Evolutionary conservation across 2,113 vertebrate genomes (phyloP).

Genomic region (Barbus barbus): DNA sequence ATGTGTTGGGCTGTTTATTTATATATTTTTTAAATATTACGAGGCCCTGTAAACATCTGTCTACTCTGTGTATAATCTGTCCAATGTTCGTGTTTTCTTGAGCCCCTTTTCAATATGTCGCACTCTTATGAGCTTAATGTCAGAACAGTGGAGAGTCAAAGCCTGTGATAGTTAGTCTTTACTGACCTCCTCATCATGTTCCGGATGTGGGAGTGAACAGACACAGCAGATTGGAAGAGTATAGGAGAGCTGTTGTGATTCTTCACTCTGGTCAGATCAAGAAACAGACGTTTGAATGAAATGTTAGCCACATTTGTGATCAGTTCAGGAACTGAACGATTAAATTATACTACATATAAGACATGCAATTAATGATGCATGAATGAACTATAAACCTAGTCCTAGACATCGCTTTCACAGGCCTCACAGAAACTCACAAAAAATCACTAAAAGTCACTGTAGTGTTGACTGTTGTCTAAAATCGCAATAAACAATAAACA

Average conservation of each 20-base stretch:
- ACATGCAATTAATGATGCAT: neutral
- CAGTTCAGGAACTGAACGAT: neutral
- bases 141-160: conserved; percentile 60
- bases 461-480: too few species aligned
- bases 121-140: conserved; percentile 78
- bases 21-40: conserved; percentile 79
- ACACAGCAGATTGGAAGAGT: neutral
- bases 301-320: neutral
- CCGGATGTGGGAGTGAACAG: neutral
- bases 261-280: neutral
- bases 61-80: conserved; percentile 81
- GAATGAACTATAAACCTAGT: neutral
- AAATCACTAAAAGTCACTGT: too few species aligned
- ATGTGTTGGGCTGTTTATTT: conserved; percentile 83
- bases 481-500: neutral
- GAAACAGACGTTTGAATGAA: neutral
- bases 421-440: too few species aligned
- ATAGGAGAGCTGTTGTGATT: neutral
- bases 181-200: neutral
- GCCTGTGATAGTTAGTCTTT: too few species aligned
- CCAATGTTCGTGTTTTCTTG: conserved; percentile 83
- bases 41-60: conserved; percentile 84
- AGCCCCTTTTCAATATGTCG: conserved; percentile 83
- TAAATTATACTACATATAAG: neutral
- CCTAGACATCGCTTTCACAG: too few species aligned